These are phyloP conservation scores for Colinus virginianus DNA, from an alignment of 2,113 vertebrate genomes.

Conservation along the genomic window DNA sequence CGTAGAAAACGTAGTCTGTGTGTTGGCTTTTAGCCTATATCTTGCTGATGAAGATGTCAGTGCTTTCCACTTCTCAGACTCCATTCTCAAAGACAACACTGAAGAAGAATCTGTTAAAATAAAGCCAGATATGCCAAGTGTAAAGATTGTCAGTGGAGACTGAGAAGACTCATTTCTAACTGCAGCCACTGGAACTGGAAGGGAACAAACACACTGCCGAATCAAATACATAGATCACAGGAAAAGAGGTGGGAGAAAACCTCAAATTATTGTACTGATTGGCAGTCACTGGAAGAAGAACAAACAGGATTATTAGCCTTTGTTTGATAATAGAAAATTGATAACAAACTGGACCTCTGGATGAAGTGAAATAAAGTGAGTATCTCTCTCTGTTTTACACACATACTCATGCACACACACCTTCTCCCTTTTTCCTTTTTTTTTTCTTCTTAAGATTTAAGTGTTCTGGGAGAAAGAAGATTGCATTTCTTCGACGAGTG, in stretches of 20 bases:
- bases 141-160: fast-evolving
- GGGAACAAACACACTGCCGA: not conserved
- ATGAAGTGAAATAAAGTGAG: not conserved
- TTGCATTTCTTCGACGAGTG: not conserved
- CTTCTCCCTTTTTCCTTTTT: not conserved
- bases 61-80: not conserved
- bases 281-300: not conserved
- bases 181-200: not conserved
- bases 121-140: fast-evolving
- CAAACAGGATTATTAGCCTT: not conserved
- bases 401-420: not conserved
- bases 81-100: fast-evolving
- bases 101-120: not conserved
- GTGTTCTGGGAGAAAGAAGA: conserved; percentile 3
- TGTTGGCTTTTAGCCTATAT: not conserved
- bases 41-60: not conserved
- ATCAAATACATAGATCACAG: not conserved
- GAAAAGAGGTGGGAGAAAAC: not conserved
- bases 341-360: not conserved
- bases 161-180: not conserved
- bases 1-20: not conserved
- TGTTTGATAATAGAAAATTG: not conserved
- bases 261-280: not conserved
- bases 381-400: not conserved
- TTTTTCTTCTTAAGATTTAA: not conserved